Evolutionary conservation across 2,113 vertebrate genomes (phyloP), one percentile per base, ranked within the genome.

Genomic region (Cochlearius cochlearius): DNA sequence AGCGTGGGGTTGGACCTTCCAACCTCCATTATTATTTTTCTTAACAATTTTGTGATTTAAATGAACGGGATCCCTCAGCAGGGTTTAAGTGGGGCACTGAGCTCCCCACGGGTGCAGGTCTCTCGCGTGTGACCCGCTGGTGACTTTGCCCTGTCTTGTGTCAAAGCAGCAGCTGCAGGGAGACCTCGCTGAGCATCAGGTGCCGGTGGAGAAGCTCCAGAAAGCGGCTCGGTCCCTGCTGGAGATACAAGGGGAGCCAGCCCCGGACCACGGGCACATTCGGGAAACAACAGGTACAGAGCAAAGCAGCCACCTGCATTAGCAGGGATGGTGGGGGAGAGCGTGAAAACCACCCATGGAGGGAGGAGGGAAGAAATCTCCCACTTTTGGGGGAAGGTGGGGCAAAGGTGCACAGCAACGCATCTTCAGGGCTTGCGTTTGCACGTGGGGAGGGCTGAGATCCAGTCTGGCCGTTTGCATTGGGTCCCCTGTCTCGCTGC

Each of bases 181-280:
- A 52, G 99, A 99, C 86, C 96, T 99, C 86, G 99, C 99, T 13
- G 99, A 99, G 92, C 99, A 99, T 63, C 99, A 99, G 15, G 98
- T 99, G 78, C 99, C 98, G n/a, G 97, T 99, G 97, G 99, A 99
- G 97, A 99, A 99, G 95, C 99, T 99, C n/a, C 99, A 98, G 97
- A 98, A 99, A 94, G 98, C 99, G 7, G 98, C 98, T 78, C 96
- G 88, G 72, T 98, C 98, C 43, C 98, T 99, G 88, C 97, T 98
- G 97, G 98, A 98, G 91, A 96, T 98, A 7, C 97, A 98, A 23
- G 99, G 99, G 60, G 97, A 99, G 18, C 99, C 99, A 0, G 98
- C 98, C 19, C 98, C 99, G 3, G 99, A 99, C 96, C 98, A 85
- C 4, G 88, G 97, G 8, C 98, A 97, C 92, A 94, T 99, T 86